Percentiles rank a stretch among this genome's conserved stretches.
phyloP scores from a whole-genome alignment of 92 coral and sea anemone genomes.

The Umimayanthus kanabou region DNA sequence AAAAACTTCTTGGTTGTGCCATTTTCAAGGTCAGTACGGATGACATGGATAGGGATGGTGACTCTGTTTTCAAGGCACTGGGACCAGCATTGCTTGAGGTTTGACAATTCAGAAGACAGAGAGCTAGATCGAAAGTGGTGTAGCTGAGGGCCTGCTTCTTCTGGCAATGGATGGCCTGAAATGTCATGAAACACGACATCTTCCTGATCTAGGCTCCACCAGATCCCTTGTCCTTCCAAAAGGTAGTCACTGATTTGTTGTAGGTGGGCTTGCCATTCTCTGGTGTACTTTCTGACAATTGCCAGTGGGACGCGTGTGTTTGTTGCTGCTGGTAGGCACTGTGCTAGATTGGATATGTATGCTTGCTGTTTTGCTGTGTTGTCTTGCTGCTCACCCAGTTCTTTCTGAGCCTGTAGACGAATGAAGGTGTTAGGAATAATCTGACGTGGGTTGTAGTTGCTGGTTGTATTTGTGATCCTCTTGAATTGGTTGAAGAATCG shows the following conservation, averaged over 20 bases:
- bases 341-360: conserved; percentile 33
- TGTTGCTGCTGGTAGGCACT: conserved; percentile 25
- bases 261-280: conserved; percentile 48
- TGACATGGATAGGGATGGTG: conserved; percentile 36
- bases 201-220: conserved; percentile 39
- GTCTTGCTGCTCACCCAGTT: conserved; percentile 48
- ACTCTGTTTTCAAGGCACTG: conserved; percentile 25
- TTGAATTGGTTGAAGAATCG: conserved; percentile 52
- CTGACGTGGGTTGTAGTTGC: conserved; percentile 53
- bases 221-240: conserved; percentile 40
- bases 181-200: conserved; percentile 28
- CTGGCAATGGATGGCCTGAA: conserved; percentile 11
- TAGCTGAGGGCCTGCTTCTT: conserved; percentile 31
- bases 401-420: conserved; percentile 56
- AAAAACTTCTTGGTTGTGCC: conserved; percentile 20
- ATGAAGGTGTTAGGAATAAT: conserved; percentile 48
- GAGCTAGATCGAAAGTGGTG: conserved; percentile 35
- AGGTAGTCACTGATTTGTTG: conserved; percentile 43
- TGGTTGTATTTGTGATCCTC: conserved; percentile 52
- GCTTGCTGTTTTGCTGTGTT: conserved; percentile 47
- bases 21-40: conserved; percentile 32
- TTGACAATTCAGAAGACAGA: conserved; percentile 24
- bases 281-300: conserved; percentile 32
- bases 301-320: conserved; percentile 29
- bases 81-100: conserved; percentile 20